Evolutionary conservation across 1,140 invertebrate species (phyloP).

Genomic region (Polyergus mexicanus): DNA sequence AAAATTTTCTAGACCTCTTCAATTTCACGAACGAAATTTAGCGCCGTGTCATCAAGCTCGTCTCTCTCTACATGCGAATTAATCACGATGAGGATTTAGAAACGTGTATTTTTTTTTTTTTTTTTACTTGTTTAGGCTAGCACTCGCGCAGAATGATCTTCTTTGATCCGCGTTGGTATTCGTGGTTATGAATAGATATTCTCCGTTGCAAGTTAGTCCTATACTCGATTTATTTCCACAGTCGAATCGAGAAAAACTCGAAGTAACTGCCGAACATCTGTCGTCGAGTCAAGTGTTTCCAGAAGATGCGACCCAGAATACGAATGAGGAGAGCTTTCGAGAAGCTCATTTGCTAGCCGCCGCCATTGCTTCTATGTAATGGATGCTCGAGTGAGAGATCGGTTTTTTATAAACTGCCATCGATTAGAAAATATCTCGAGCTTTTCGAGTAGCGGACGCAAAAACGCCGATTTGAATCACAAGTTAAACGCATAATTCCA

Average conservation of each 20-base stretch:
- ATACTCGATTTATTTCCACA: background rate
- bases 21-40: background rate
- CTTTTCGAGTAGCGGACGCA: background rate
- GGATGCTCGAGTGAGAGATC: conserved; percentile 34
- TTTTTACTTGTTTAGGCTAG: conserved; percentile 4
- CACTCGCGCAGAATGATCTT: background rate
- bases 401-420: conserved; percentile 19
- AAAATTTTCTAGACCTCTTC: conserved; percentile 26
- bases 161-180: background rate
- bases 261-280: conserved; percentile 72
- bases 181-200: background rate
- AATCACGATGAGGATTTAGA: background rate
- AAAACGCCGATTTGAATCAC: conserved; percentile 4
- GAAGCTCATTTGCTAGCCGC: conserved; percentile 64
- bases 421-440: conserved; percentile 31
- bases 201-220: background rate
- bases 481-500: background rate
- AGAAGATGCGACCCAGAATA: conserved; percentile 59
- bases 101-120: no score
- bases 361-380: conserved; percentile 22
- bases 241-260: background rate
- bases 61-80: background rate
- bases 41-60: background rate
- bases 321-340: conserved; percentile 51
- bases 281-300: conserved; percentile 68